Evolutionary conservation across 2,113 vertebrate genomes (phyloP), one percentile per base, ranked within the genome.

Genomic region (Odocoileus virginianus): DNA sequence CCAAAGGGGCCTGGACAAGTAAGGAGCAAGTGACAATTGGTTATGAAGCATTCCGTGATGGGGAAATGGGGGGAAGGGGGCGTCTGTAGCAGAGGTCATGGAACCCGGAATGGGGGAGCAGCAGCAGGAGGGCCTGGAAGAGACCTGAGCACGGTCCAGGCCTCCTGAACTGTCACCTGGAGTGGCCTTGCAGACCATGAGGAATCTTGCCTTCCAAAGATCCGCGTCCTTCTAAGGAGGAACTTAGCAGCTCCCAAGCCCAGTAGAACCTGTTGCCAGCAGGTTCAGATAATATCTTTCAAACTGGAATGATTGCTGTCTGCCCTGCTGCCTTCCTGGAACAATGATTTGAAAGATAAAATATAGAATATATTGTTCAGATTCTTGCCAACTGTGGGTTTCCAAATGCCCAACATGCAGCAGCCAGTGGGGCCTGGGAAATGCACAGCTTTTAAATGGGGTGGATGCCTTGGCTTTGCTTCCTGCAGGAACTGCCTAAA

Each of bases 391-490:
- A 67, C 10, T 58, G 87, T 21, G 71, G 40, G 55, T 17, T 79
- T 91, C 57, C 40, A 57, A 87, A 86, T 9, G 13, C 25, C 79
- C 43, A 52, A 9, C 0, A 0, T 55, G 43, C 15, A 7, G 50
- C 57, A 81, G 33, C 10, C 19, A 57, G 36, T 6, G 23, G 58
- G 50, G 17, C 47, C 81, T 40, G 27, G 84, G 43, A 60, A 87
- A 91, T 23, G 30, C 43, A 27, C 58, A 87, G 54, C 79, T 96
- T 97, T 95, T 97, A 97, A 96, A 16, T 33, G 67, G 25, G 79
- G 97, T 64, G 88, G 97, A 95, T 67, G 55, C 95, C 95, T 98
- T 47, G 76, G 98, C 93, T 98, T 98, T 79, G 87, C 95, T 98
- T 98, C 92, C 74, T 95, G 25, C 95, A 98, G 88, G 95, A 47